Evolutionary conservation across 2,113 vertebrate genomes (phyloP), one percentile per base, ranked within the genome.

Genomic region (Myrmecobius fasciatus): DNA sequence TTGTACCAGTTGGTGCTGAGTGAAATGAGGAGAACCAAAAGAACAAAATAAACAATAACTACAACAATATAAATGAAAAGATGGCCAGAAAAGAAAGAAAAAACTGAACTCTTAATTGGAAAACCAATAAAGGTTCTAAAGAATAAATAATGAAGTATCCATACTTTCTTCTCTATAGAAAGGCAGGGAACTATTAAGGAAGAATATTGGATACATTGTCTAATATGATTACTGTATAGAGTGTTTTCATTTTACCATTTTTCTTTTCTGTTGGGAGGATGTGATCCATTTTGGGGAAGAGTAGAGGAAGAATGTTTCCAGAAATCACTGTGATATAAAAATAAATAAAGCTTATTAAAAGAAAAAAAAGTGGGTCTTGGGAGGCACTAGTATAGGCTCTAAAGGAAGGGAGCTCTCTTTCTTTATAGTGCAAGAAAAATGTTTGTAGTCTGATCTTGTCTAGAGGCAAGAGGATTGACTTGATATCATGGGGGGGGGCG

Each of bases 401-500:
- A 17, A 75, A n/a, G 14, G 36, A 3, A 75, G 67, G 67, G 25
- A 17, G 0, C 36, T 75, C 14, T n/a, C 36, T 75, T 75, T 4
- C 67, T 75, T n/a, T n/a, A n/a, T n/a, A 75, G n/a, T 75, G 60
- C 60, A 75, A 20, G 36, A 75, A 75, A n/a, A 75, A n/a, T 20
- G 36, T 75, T 75, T n/a, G 67, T n/a, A 20, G 5, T 22, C 67
- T 36, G 67, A 36, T n/a, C 31, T 75, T 49, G 36, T 88, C 90
- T n/a, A 47, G 89, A 96, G 91, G 53, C 60, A 52, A 92, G 90
- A 14, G 89, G n/a, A 49, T 46, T 90, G n/a, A 95, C 83, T 1
- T 52, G 53, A 26, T 36, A 94, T 46, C 14, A 83, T 94, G 53
- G 92, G 83, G 36, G 90, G 60, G 53, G 92, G 83, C 28, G 90